Evolutionary conservation across 2,113 vertebrate species (phyloP), one percentile per base, ranked within the genome.

Genomic region (Paratilapia polleni): DNA sequence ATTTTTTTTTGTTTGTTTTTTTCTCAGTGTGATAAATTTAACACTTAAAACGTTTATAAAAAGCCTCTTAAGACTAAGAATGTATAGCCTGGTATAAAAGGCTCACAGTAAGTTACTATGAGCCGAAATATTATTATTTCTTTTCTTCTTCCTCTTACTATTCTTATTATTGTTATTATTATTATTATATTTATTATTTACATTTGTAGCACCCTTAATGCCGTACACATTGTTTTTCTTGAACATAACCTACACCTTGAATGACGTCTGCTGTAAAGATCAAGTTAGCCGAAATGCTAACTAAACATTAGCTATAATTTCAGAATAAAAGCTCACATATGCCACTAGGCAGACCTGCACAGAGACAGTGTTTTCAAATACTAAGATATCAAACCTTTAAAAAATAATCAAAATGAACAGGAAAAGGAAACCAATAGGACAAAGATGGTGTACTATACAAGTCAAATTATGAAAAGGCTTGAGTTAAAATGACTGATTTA

Each of bases 241-340:
- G 64, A 77, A 66, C 43, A 61, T 19, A 85, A 63, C 58, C 8
- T 61, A 54, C 57, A 43, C 36, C 20, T 22, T 49, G 17, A 17
- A 60, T 88, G 73, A 86, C 64, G 3, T 84, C 81, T 80, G 15
- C 17, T 7, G 31, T 3, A 13, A 54, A 54, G 3, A 20, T 87
- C 52, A 88, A 86, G 61, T n/a, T 75, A 36, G 13, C 13, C 11
- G 38, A 17, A 58, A 34, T 47, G 34, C 24, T n/a, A 80, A 5
- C 2, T 1, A 31, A 26, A 70, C 5, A 36, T 5, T 4, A 17
- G 24, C 9, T 12, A 9, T 2, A 6, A 62, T 31, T 82, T 84
- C 38, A 80, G 3, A 87, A 80, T 80, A 89, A 82, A 58, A 82
- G 81, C 64, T 62, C 47, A 6, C 5, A 22, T n/a, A 52, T 26